phyloP scores from a whole-genome alignment of 2,888 invertebrate genomes.

The Dermolepida albohirtum region DNA sequence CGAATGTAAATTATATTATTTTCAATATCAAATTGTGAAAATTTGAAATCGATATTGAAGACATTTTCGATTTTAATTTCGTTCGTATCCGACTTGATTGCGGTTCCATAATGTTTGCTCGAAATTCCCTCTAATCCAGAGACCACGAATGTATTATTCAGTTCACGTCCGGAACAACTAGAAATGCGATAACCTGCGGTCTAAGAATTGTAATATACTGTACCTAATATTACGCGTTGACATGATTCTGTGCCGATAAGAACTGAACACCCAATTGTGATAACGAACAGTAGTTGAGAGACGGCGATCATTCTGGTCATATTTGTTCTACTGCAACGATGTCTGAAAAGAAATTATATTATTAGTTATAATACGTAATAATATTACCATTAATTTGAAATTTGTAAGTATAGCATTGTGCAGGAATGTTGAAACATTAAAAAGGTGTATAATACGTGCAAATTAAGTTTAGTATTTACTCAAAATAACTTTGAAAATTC shows the following conservation, averaged over 20 bases:
- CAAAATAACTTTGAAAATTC: too few relatives aligned
- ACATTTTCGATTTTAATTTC: slow-evolving; percentile 3
- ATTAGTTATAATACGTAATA: background rate
- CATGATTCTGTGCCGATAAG: slow-evolving; percentile 27
- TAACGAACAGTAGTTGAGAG: slow-evolving; percentile 1
- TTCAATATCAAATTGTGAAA: background rate
- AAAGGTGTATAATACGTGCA: too few relatives aligned
- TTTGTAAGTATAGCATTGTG: too few relatives aligned
- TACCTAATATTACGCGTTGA: slow-evolving; percentile 37
- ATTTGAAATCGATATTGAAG: background rate
- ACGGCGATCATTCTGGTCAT: background rate
- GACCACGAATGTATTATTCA: slow-evolving; percentile 4
- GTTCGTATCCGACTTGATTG: slow-evolving; percentile 14
- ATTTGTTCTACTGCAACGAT: background rate
- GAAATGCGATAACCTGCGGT: slow-evolving; percentile 16
- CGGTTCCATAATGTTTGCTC: too few relatives aligned
- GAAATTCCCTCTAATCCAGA: background rate
- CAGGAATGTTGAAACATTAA: too few relatives aligned
- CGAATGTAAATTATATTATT: background rate
- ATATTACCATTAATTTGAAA: too few relatives aligned
- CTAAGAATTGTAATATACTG: slow-evolving; percentile 27
- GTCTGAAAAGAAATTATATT: slow-evolving; percentile 7
- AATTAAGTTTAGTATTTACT: too few relatives aligned
- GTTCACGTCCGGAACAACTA: slow-evolving; percentile 12
- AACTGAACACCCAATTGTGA: slow-evolving; percentile 14